phyloP scores from a whole-genome alignment of 1,140 invertebrate species.

The Reticulitermes speratus region DNA sequence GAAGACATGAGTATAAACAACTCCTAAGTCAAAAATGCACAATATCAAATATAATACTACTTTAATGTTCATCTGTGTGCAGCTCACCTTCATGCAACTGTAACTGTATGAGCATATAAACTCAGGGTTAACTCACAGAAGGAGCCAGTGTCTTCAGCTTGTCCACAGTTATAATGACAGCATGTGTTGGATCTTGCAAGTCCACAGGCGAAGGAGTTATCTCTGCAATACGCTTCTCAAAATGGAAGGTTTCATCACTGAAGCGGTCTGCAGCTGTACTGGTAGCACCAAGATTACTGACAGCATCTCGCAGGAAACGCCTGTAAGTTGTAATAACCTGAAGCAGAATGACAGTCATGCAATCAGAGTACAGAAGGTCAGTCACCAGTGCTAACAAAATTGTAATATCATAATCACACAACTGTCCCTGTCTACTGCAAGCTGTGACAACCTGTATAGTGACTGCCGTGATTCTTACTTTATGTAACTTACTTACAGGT shows the following conservation, averaged over 20 bases:
- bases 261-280: conserved; percentile 52
- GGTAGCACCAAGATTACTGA: conserved; percentile 53
- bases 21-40: too few relatives aligned
- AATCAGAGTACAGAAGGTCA: background rate
- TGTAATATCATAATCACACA: too few relatives aligned
- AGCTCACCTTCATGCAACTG: too few relatives aligned
- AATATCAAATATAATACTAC: too few relatives aligned
- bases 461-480: too few relatives aligned
- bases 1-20: too few relatives aligned
- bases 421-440: too few relatives aligned
- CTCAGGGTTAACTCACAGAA: conserved; percentile 44
- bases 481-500: too few relatives aligned
- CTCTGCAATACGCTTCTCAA: conserved; percentile 61
- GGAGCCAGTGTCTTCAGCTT: conserved; percentile 49
- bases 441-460: too few relatives aligned
- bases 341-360: background rate
- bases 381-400: too few relatives aligned
- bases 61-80: too few relatives aligned
- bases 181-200: conserved; percentile 46
- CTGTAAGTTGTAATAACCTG: conserved; percentile 56
- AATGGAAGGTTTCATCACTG: conserved; percentile 58
- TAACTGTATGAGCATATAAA: too few relatives aligned
- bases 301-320: conserved; percentile 56
- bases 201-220: conserved; percentile 47
- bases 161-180: conserved; percentile 45